Conservation (phyloP, 2,797 vertebrate species). For the Tenualosa thibaudeaui region DNA sequence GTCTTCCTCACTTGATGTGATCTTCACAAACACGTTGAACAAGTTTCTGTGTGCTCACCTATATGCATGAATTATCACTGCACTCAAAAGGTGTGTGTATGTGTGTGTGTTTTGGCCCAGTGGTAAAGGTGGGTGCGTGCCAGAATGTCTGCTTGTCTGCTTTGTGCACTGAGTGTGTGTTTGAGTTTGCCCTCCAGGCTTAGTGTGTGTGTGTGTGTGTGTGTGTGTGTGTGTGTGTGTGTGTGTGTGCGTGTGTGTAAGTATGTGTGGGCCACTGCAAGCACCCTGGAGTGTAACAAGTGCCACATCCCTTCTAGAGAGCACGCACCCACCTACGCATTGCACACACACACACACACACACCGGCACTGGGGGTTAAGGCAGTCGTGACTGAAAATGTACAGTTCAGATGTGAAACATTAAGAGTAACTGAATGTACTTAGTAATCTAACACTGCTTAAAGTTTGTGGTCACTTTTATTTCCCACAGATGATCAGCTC, state of each 20-base stretch:
- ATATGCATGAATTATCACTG: not conserved
- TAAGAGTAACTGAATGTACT: too few species aligned
- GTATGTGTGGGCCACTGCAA: not conserved
- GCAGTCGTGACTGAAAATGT: too few species aligned
- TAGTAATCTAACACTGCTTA: not conserved
- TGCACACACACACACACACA: conserved; percentile 2
- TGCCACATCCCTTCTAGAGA: too few species aligned
- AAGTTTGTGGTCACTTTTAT: not conserved
- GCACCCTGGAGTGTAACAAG: not conserved
- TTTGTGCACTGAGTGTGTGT: not conserved
- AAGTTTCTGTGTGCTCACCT: not conserved
- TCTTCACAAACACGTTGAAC: not conserved
- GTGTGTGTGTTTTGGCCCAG: not conserved
- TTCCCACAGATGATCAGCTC: too few species aligned
- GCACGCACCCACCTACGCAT: not conserved
- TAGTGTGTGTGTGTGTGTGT: conserved; percentile 1
- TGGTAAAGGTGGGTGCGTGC: not conserved
- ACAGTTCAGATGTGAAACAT: too few species aligned
- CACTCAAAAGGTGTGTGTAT: not conserved
- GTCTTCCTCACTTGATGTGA: too few species aligned
- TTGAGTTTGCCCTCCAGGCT: not conserved
- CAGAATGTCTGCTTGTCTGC: not conserved
- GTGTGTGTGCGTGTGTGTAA: not conserved
- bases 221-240: conserved; percentile 12
- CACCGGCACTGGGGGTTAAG: too few species aligned